These are phyloP conservation scores for Cryptus armator DNA, from an alignment of 2,888 invertebrate species.

Conservation along the genomic window DNA sequence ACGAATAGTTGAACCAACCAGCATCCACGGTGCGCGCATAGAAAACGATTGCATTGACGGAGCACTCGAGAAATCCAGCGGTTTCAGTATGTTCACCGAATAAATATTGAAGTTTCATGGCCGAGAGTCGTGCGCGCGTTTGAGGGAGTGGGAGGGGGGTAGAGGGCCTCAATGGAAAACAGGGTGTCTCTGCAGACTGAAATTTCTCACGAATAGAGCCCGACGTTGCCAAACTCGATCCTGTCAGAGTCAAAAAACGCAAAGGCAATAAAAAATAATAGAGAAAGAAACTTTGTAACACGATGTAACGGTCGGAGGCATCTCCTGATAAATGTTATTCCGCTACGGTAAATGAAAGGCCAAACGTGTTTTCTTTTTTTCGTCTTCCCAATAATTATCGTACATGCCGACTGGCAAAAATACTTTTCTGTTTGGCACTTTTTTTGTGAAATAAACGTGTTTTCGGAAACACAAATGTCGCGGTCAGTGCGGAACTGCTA, in stretches of 20 bases:
- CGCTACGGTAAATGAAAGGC: not conserved
- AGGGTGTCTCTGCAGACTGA: slow-evolving; percentile 24
- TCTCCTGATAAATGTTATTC: not conserved
- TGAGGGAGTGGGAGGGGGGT: not conserved
- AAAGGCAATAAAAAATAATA: not conserved
- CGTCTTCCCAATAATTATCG: not conserved
- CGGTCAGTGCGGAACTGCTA: not conserved
- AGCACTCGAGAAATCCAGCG: slow-evolving; percentile 54
- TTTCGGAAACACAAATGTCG: not conserved
- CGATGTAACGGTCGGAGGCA: not conserved
- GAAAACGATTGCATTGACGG: slow-evolving; percentile 59
- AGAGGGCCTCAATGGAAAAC: slow-evolving; percentile 46
- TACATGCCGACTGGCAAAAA: not conserved
- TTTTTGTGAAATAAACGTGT: not conserved
- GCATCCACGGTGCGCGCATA: slow-evolving; percentile 36
- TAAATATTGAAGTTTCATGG: slow-evolving; percentile 64
- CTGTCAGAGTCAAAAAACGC: slow-evolving; percentile 19
- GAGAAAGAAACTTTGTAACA: not conserved
- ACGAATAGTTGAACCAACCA: slow-evolving; percentile 36
- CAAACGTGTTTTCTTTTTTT: not conserved
- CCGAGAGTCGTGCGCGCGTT: slow-evolving; percentile 1
- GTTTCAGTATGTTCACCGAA: slow-evolving; percentile 52
- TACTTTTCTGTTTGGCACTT: not conserved
- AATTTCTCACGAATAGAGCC: slow-evolving; percentile 35
- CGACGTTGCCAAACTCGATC: slow-evolving; percentile 12